phyloP scores from a whole-genome alignment of 1,140 invertebrate species.

The Lasioglossum albipes region DNA sequence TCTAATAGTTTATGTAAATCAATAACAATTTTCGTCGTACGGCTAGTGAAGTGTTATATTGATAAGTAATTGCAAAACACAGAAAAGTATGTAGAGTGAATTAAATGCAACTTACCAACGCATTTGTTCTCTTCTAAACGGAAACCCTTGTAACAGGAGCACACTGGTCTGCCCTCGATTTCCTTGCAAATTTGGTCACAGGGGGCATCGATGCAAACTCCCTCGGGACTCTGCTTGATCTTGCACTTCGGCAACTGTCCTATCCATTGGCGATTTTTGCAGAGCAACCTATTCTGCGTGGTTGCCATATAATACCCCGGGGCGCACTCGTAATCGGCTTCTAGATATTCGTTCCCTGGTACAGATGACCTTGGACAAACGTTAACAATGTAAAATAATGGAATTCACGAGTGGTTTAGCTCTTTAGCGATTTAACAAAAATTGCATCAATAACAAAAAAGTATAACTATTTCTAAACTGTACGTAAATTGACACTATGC shows the following conservation, averaged over 20 bases:
- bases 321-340: conserved; percentile 77
- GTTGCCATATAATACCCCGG: conserved; percentile 70
- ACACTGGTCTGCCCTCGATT: conserved; percentile 75
- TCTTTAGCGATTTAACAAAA: no score
- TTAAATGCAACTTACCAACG: conserved; percentile 66
- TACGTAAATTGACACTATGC: no score
- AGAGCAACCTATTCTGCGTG: conserved; percentile 69
- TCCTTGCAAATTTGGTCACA: conserved; percentile 80
- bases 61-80: no score
- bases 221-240: conserved; percentile 64
- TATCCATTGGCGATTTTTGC: conserved; percentile 75
- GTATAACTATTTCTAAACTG: no score
- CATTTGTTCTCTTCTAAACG: conserved; percentile 71
- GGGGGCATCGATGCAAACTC: conserved; percentile 67
- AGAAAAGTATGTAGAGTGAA: no score
- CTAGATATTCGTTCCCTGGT: conserved; percentile 76
- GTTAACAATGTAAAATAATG: not conserved
- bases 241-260: conserved; percentile 74
- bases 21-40: no score
- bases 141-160: conserved; percentile 79
- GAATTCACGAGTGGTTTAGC: no score
- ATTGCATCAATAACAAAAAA: no score
- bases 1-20: no score
- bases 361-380: conserved; percentile 70
- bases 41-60: not conserved